A percentile compares a stretch with the other conserved stretches of the same genome.
Conservation (phyloP, 1,140 invertebrate species). For the Meloidogyne floridensis region DNA sequence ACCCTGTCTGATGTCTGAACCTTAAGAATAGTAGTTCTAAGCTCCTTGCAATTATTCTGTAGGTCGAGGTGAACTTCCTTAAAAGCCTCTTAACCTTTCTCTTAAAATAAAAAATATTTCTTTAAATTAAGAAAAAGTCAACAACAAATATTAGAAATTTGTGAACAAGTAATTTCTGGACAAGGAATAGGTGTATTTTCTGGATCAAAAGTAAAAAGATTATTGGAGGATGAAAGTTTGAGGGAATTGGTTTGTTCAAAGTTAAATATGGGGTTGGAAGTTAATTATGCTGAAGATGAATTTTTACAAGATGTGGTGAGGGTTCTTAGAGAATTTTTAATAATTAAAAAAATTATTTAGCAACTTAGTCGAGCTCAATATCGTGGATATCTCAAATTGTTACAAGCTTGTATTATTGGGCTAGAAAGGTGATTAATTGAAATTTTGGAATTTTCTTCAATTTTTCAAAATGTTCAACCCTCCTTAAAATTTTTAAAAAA, state of each 20-base stretch:
- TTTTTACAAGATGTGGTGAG: slow-evolving; percentile 95
- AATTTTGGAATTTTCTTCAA: background rate
- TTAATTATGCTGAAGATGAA: slow-evolving; percentile 86
- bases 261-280: slow-evolving; percentile 88
- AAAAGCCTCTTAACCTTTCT: too few relatives aligned
- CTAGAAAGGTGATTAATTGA: background rate
- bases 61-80: too few relatives aligned
- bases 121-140: slow-evolving; percentile 70
- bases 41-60: too few relatives aligned
- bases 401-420: slow-evolving; percentile 75
- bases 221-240: slow-evolving; percentile 99
- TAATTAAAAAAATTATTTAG: slow-evolving; percentile 68
- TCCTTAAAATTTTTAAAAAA: background rate
- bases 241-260: slow-evolving; percentile 91
- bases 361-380: slow-evolving; percentile 84
- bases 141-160: slow-evolving; percentile 75
- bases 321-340: slow-evolving; percentile 48
- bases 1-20: too few relatives aligned
- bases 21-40: too few relatives aligned
- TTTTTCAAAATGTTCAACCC: too few relatives aligned
- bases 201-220: slow-evolving; percentile 85
- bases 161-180: slow-evolving; percentile 86
- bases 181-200: slow-evolving; percentile 97
- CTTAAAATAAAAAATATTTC: slow-evolving; percentile 24
- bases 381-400: slow-evolving; percentile 92